Evolutionary conservation across 2,888 invertebrate genomes (phyloP).

Genomic region (Bombylius discolor): DNA sequence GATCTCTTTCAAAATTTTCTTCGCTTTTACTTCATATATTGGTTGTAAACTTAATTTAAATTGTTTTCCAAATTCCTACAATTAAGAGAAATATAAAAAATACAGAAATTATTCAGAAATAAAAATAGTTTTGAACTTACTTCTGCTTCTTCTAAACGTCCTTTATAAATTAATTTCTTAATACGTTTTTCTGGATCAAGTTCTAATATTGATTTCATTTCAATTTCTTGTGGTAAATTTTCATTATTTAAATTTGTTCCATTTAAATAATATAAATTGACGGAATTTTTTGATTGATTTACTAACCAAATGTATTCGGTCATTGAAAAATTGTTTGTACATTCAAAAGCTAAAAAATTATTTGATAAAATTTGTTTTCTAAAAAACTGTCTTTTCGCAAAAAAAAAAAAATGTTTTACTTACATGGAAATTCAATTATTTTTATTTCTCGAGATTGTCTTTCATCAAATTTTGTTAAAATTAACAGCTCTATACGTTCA

Average conservation of each 20-base stretch:
- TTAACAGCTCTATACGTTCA: slow-evolving; percentile 27
- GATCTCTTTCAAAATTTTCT: slow-evolving; percentile 25
- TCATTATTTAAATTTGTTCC: slow-evolving; percentile 18
- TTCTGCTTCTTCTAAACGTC: slow-evolving; percentile 34
- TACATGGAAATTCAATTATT: slow-evolving; percentile 33
- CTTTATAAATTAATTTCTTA: slow-evolving; percentile 32
- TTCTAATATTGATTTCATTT: slow-evolving; percentile 33
- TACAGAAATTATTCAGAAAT: neutral
- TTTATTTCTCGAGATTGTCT: slow-evolving; percentile 22
- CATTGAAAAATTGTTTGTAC: slow-evolving; percentile 28
- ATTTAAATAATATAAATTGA: slow-evolving; percentile 32
- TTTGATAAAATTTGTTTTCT: neutral
- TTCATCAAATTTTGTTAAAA: slow-evolving; percentile 23
- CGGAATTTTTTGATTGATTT: slow-evolving; percentile 29
- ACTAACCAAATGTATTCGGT: slow-evolving; percentile 29
- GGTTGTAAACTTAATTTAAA: slow-evolving; percentile 33
- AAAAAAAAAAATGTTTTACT: slow-evolving; percentile 6
- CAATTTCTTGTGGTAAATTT: slow-evolving; percentile 25
- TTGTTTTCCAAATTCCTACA: slow-evolving; percentile 29
- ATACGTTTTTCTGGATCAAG: slow-evolving; percentile 33
- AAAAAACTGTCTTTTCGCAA: neutral
- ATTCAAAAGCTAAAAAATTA: slow-evolving; percentile 24
- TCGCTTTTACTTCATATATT: slow-evolving; percentile 32
- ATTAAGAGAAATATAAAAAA: slow-evolving; percentile 1
- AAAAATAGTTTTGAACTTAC: slow-evolving; percentile 13